Conservation (phyloP, 2,888 invertebrate species). For the Dynastes hyllus region DNA sequence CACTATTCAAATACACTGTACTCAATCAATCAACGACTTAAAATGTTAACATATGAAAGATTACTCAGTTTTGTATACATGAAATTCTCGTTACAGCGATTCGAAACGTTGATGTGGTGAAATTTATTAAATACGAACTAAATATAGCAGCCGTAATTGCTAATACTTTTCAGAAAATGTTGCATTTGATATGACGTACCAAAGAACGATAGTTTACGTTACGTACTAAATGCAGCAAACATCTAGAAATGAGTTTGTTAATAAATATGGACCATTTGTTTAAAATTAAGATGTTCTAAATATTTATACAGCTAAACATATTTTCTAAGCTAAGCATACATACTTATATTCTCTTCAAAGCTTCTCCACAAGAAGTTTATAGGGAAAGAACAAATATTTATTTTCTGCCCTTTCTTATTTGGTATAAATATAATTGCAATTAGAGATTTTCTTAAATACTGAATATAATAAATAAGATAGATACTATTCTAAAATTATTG, state of each 20-base stretch:
- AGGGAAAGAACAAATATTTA: no score
- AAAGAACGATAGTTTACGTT: background rate
- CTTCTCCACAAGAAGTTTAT: no score
- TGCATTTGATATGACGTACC: constrained; percentile 5
- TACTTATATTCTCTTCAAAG: no score
- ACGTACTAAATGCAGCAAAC: background rate
- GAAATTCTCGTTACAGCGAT: constrained; percentile 26
- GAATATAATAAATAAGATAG: no score
- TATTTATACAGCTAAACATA: background rate
- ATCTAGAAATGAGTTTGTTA: constrained; percentile 7
- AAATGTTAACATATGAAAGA: constrained; percentile 45
- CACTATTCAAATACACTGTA: constrained; percentile 38
- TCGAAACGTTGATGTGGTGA: constrained; percentile 8
- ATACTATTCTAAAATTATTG: no score
- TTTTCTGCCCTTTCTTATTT: no score
- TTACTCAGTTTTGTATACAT: constrained; percentile 39
- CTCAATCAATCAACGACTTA: constrained; percentile 44
- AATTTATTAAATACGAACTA: constrained; percentile 30
- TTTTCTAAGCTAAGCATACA: background rate
- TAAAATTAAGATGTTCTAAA: background rate
- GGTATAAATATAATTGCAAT: no score
- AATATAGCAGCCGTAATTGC: constrained; percentile 32
- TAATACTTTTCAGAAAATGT: constrained; percentile 2
- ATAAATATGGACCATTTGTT: constrained; percentile 1
- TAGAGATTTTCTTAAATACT: no score